Percentiles rank a stretch among this genome's conserved stretches.
Conservation (phyloP, 2,888 invertebrate species). For the Diarsia rubi region DNA sequence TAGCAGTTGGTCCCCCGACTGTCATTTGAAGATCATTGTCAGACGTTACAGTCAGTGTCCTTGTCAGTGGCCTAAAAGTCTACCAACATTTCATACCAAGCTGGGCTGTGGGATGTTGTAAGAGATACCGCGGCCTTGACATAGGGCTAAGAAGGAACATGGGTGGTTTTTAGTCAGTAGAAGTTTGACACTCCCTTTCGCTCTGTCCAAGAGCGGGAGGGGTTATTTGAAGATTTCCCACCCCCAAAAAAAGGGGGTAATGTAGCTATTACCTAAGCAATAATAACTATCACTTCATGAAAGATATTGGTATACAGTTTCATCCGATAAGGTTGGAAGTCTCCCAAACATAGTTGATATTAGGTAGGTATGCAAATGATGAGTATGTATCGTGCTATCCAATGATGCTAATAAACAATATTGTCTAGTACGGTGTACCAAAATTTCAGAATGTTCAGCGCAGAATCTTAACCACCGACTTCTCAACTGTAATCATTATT, state of each 20-base stretch:
- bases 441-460: not conserved
- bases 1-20: not conserved
- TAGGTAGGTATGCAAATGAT: not conserved
- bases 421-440: not conserved
- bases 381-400: not conserved
- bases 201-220: no score
- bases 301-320: not conserved
- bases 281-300: no score
- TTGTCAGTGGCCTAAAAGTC: not conserved
- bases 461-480: not conserved
- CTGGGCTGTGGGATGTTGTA: no score
- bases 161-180: no score
- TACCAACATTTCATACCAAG: no score
- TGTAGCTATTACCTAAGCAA: no score
- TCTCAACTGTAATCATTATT: no score
- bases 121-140: no score
- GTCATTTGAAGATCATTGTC: not conserved
- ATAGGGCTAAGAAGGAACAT: no score
- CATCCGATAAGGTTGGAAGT: not conserved
- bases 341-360: not conserved
- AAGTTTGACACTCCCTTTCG: no score
- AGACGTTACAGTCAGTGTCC: not conserved
- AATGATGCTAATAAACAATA: not conserved
- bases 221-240: no score
- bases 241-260: no score